Conservation (phyloP, 2,797 vertebrate genomes). For the Acomys russatus region DNA sequence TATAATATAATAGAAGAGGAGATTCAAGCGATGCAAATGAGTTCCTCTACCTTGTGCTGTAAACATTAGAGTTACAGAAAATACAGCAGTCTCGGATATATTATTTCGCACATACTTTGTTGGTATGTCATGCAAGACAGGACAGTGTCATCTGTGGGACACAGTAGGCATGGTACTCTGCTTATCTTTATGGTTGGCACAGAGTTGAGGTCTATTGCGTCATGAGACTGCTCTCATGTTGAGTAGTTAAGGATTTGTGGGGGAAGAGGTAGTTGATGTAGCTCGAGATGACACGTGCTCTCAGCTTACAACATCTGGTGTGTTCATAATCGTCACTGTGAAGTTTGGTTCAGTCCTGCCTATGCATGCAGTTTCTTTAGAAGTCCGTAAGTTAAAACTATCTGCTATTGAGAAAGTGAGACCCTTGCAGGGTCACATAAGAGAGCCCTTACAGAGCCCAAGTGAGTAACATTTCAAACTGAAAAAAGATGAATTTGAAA, state of each 20-base stretch:
- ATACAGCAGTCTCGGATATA: not conserved
- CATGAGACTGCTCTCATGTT: not conserved
- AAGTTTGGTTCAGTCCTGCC: not conserved
- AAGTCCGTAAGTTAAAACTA: not conserved
- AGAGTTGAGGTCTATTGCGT: too few species aligned
- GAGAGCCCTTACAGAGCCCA: too few species aligned
- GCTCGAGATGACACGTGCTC: fast-evolving
- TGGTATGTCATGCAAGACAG: not conserved
- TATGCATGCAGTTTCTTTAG: not conserved
- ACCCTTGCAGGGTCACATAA: not conserved
- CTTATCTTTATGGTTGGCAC: not conserved
- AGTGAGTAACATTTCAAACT: not conserved
- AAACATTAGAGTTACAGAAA: not conserved
- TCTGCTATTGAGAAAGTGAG: too few species aligned
- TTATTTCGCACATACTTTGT: not conserved
- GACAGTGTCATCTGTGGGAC: not conserved
- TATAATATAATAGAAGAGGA: not conserved
- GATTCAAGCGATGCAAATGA: not conserved
- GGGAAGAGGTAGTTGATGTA: not conserved
- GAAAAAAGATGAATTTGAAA: not conserved
- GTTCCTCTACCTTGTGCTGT: not conserved
- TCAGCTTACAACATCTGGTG: not conserved
- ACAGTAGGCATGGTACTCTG: not conserved
- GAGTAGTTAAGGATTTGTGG: not conserved
- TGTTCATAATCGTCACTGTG: too few species aligned